phyloP scores from a whole-genome alignment of 2,113 vertebrate genomes.

The Macrotus californicus region DNA sequence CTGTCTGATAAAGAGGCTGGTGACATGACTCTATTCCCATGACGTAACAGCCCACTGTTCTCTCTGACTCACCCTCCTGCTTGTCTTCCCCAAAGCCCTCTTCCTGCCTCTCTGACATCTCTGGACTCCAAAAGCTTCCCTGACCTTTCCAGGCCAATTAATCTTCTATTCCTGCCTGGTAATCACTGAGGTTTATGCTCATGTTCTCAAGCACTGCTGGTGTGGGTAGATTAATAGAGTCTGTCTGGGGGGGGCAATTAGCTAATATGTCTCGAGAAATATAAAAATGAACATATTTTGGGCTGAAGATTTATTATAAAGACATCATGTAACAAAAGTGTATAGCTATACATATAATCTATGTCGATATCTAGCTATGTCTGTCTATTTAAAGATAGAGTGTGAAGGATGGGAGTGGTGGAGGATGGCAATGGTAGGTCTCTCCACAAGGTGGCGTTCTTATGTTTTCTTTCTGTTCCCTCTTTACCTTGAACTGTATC shows the following conservation, averaged over 20 bases:
- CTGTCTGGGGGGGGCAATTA: not conserved
- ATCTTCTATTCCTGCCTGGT: not conserved
- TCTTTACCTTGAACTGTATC: not conserved
- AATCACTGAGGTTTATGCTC: not conserved
- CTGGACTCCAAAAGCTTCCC: not conserved
- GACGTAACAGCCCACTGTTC: fast-evolving
- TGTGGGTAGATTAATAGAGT: not conserved
- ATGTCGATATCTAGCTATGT: not conserved
- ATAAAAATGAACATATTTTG: not conserved
- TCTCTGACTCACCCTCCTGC: not conserved
- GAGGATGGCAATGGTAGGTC: not conserved
- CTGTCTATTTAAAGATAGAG: not conserved
- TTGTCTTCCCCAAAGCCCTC: not conserved
- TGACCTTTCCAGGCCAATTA: not conserved
- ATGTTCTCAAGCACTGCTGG: not conserved
- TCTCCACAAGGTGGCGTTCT: not conserved
- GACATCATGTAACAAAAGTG: not conserved
- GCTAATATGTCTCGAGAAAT: not conserved
- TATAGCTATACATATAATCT: not conserved
- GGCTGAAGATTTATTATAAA: not conserved
- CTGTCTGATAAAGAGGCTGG: not conserved
- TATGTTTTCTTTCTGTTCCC: not conserved
- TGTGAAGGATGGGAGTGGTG: not conserved
- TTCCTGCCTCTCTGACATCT: not conserved
- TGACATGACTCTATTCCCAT: not conserved